phyloP scores from a whole-genome alignment of 2,888 invertebrate genomes.

The Leucophenga montana region DNA sequence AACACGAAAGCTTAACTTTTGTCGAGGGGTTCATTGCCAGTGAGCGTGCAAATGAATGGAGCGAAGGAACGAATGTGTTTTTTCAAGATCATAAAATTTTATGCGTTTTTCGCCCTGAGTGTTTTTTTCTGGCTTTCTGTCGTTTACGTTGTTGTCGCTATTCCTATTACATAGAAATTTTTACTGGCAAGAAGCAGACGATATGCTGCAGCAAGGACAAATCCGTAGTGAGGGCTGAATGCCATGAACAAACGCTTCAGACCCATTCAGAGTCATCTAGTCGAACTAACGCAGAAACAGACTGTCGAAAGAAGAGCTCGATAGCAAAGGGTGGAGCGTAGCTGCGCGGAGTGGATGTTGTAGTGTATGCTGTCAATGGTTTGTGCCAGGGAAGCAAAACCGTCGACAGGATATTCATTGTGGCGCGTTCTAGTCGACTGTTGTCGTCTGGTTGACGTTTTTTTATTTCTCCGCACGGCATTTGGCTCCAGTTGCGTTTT shows the following conservation, averaged over 20 bases:
- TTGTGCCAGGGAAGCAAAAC: background rate
- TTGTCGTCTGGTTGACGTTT: too few relatives aligned
- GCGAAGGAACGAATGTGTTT: conserved; percentile 16
- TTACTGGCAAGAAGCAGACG: conserved; percentile 49
- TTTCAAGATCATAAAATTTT: conserved; percentile 60
- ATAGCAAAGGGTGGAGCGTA: background rate
- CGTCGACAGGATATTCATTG: background rate
- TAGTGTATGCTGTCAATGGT: conserved; percentile 26
- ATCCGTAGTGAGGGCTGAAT: background rate
- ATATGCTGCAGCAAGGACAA: conserved; percentile 25
- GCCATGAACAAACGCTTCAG: conserved; percentile 25
- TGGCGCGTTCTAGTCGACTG: conserved; percentile 27
- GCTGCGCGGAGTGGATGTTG: conserved; percentile 2
- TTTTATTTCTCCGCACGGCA: too few relatives aligned
- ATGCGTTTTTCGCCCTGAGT: conserved; percentile 58
- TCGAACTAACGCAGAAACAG: conserved; percentile 26
- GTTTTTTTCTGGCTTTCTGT: conserved; percentile 33
- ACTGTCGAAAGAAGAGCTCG: background rate
- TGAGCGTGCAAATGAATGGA: conserved; percentile 3
- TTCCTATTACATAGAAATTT: conserved; percentile 57
- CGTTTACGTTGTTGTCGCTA: conserved; percentile 42
- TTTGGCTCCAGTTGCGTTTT: too few relatives aligned
- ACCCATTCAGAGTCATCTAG: conserved; percentile 49
- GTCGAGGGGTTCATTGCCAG: conserved; percentile 54
- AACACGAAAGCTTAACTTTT: conserved; percentile 64